Evolutionary conservation across 1,140 invertebrate species (phyloP), one percentile per base, ranked within the genome.

Genomic region (Samia ricini): DNA sequence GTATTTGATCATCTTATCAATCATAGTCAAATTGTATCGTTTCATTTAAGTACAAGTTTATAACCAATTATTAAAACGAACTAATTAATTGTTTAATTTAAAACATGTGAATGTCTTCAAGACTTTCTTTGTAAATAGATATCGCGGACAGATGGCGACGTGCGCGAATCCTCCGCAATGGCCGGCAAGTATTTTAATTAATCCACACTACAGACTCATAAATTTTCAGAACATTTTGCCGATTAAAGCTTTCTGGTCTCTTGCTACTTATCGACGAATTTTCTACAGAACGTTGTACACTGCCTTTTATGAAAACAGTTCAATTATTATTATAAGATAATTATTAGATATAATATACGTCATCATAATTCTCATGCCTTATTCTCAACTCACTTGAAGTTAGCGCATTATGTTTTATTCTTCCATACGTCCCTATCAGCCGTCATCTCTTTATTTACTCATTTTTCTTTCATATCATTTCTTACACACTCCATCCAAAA

Each of bases 181-280:
- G 62, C 71, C 65, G 65, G 64, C 60, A 71, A 76, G 79, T 72
- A 80, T 81, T 81, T 85, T 83, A 85, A 85, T 83, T 76, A 85
- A 83, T 83, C 75, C 71, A 77, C 72, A 76, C 74, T 68, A 68
- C 60, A 29, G 63, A 29, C 57, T 71, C 74, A 80, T 81, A 77
- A 74, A 85, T 80, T 76, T 75, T 64, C 63, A 65, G 60, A 72
- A 63, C 65, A 77, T 77, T 75, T 67, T 64, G 67, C 71, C 74
- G 75, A 77, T 83, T 81, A 70, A 79, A 68, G 71, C 55, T 73
- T 76, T 71, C 69, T 69, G 62, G 50, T 51, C 22, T 58, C 26
- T 56, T 51, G 60, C 69, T 15, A 67, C 60, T 72, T 80, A 76
- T 74, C 71, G 66, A 59, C 50, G 55, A 70, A 63, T 66, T 71